These are phyloP conservation scores for Neodon shergylaensis DNA, from an alignment of 2,113 vertebrate genomes.

Conservation along the genomic window DNA sequence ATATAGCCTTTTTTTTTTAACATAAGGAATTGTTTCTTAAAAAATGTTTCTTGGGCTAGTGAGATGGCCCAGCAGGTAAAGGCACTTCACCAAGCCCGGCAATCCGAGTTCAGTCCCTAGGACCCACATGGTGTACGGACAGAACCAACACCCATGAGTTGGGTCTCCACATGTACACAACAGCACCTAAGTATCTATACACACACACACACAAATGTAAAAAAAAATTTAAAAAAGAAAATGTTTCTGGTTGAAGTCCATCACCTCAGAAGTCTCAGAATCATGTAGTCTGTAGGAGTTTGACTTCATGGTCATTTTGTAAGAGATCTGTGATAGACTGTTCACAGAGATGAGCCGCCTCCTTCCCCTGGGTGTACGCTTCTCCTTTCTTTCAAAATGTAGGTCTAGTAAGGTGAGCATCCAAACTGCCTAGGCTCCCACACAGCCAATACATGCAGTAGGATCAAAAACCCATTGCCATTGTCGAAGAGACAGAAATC, in stretches of 20 bases:
- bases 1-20: neutral
- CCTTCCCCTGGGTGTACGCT: neutral
- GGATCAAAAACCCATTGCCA: too few relatives aligned
- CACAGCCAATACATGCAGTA: too few relatives aligned
- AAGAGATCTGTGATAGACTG: neutral
- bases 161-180: neutral
- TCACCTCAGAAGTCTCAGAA: constrained; percentile 36
- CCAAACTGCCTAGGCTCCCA: too few relatives aligned
- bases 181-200: neutral
- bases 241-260: neutral
- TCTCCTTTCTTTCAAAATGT: constrained; percentile 1
- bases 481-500: too few relatives aligned
- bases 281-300: neutral
- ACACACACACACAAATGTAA: neutral
- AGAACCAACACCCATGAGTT: neutral
- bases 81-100: neutral
- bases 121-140: neutral
- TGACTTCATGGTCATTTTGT: neutral
- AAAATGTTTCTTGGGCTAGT: neutral
- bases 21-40: constrained; percentile 26
- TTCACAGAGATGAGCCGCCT: neutral
- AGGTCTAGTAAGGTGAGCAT: too few relatives aligned
- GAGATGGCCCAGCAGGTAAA: neutral
- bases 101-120: neutral
- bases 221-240: neutral